Percentiles rank a stretch among this genome's conserved stretches.
Conservation (phyloP, 2,888 invertebrate species). For the Stenolophus ochropezus region DNA sequence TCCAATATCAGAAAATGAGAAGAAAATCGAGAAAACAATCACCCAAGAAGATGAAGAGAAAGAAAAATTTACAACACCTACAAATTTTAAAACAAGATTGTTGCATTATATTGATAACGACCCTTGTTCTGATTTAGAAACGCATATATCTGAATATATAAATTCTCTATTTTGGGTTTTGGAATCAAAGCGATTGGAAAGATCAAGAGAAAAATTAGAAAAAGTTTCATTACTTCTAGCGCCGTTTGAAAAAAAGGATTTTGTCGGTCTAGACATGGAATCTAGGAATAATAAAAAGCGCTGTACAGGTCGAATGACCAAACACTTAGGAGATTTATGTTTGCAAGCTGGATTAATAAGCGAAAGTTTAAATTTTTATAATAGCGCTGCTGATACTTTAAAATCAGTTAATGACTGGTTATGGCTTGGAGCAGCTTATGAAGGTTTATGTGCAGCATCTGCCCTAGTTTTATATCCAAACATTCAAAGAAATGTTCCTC, state of each 20-base stretch:
- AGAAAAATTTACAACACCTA: conserved; percentile 82
- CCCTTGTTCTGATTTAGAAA: conserved; percentile 82
- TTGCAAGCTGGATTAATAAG: conserved; percentile 91
- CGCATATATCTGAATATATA: conserved; percentile 89
- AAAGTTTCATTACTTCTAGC: conserved; percentile 85
- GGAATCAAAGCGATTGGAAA: conserved; percentile 92
- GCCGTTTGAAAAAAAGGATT: conserved; percentile 97
- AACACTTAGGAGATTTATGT: conserved; percentile 95
- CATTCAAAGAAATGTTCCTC: conserved; percentile 81
- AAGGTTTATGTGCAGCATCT: conserved; percentile 92
- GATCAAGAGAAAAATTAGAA: conserved; percentile 86
- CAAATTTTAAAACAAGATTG: conserved; percentile 90
- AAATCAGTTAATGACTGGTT: conserved; percentile 95
- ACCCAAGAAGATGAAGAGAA: conserved; percentile 65
- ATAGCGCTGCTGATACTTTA: conserved; percentile 89
- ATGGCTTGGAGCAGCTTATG: conserved; percentile 95
- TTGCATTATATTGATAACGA: conserved; percentile 89
- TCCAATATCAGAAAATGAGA: conserved; percentile 52
- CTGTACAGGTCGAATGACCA: conserved; percentile 91
- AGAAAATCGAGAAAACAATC: conserved; percentile 55
- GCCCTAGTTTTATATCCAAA: conserved; percentile 90
- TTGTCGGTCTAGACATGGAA: conserved; percentile 95
- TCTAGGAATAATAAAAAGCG: conserved; percentile 92
- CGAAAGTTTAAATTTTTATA: conserved; percentile 91
- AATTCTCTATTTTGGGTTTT: conserved; percentile 96